Base-by-base conservation (phyloP, 2,888 invertebrate species). In the Teleogryllus oceanicus region DNA sequence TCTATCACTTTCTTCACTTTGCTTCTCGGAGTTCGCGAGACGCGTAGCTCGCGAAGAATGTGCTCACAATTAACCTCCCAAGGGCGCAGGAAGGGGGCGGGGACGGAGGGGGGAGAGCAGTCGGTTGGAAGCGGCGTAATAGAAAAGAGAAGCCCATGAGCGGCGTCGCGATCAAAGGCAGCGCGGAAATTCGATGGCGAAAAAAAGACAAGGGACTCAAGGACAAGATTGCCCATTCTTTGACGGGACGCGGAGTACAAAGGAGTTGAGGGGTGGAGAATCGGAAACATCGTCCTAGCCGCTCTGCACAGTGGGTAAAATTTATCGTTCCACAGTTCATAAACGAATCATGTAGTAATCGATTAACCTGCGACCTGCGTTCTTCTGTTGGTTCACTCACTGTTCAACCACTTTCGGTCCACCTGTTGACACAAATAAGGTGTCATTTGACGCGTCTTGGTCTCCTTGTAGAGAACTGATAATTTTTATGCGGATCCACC, bases 201-300 rank as follows among this genome's bases (percentile, higher is more conserved):
- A 62, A 62, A 16, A n/a, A 18, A 62, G 62, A 62, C 13, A 62
- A 13, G 62, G n/a, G 62, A 62, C 16, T 4, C 16, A 62, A 62
- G 62, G n/a, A n/a, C n/a, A 62, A 62, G 62, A 62, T 62, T 62
- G 62, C 16, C 62, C 62, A 62, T 62, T 62, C 62, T 62, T n/a
- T 62, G 62, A 13, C 13, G 62, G n/a, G 62, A 5, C 5, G 62
- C 13, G 11, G n/a, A 18, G 62, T 62, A 62, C 62, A 62, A 62
- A 62, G n/a, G 62, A 62, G 62, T 62, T 4, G n/a, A 13, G 62
- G n/a, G 62, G 62, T 0, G 62, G 11, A 13, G 62, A 62, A 62
- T 62, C 62, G 62, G 62, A 18, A 62, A 62, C 62, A 62, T 62
- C 62, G 8, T 62, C 62, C 62, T 16, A 5, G n/a, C 3, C 10